Evolutionary conservation across 2,113 vertebrate genomes (phyloP).

Genomic region (Lichenostomus cassidix): DNA sequence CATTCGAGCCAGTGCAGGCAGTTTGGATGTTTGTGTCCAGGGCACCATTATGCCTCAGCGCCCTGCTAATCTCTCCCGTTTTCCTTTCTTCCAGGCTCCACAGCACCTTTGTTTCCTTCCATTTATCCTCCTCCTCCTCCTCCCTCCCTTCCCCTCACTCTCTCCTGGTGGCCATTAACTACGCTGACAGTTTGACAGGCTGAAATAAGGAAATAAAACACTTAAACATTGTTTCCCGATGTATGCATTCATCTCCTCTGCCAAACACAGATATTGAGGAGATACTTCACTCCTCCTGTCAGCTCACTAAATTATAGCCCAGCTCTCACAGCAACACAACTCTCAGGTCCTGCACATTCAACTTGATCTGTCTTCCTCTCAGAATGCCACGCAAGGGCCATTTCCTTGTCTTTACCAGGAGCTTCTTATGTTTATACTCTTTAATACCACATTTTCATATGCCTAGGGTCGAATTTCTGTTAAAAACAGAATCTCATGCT

Average conservation of each 20-base stretch:
- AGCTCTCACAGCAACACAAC: slow-evolving; percentile 37
- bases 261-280: slow-evolving; percentile 87
- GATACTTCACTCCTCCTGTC: slow-evolving; percentile 87
- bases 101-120: slow-evolving; percentile 69
- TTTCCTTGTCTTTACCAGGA: neutral
- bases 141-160: slow-evolving; percentile 36
- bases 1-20: neutral
- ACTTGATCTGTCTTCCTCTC: neutral
- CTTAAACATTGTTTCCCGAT: slow-evolving; percentile 85
- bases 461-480: neutral
- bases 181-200: slow-evolving; percentile 82
- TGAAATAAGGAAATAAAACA: slow-evolving; percentile 86
- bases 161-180: slow-evolving; percentile 81
- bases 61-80: slow-evolving; percentile 21
- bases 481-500: slow-evolving; percentile 10
- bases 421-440: neutral
- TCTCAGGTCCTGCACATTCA: slow-evolving; percentile 23
- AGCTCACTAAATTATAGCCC: slow-evolving; percentile 84
- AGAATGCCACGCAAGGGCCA: neutral
- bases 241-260: slow-evolving; percentile 89
- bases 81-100: slow-evolving; percentile 55
- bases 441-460: neutral
- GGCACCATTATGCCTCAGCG: slow-evolving; percentile 7
- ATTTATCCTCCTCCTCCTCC: slow-evolving; percentile 52
- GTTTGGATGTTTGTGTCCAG: neutral